A percentile compares a stretch with the other conserved stretches of the same genome.
Conservation (phyloP, 1,140 invertebrate species). For the Drosophila jambulina region DNA sequence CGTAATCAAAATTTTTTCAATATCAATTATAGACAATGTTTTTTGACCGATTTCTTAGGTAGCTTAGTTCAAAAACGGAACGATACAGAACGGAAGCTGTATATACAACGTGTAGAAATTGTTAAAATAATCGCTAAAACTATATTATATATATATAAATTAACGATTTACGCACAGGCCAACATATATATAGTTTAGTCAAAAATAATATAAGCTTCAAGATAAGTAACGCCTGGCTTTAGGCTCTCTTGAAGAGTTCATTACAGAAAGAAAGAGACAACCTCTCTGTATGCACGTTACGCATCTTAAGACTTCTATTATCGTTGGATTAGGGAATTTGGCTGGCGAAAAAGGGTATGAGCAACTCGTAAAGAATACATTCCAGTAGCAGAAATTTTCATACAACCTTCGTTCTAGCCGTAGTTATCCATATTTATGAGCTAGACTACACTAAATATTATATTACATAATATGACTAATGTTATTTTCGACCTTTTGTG, state of each 20-base stretch:
- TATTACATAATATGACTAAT: constrained; percentile 24
- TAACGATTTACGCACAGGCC: constrained; percentile 48
- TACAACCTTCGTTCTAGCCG: constrained; percentile 63
- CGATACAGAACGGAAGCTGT: constrained; percentile 14
- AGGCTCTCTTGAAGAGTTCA: too few species aligned
- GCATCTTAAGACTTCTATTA: neutral
- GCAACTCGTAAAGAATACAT: constrained; percentile 55
- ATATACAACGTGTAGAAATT: constrained; percentile 26
- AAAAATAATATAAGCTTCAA: neutral
- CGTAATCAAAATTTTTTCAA: constrained; percentile 65
- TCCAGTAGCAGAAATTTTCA: constrained; percentile 75
- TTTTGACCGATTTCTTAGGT: constrained; percentile 46
- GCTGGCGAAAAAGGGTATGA: constrained; percentile 26
- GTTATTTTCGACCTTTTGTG: constrained; percentile 44
- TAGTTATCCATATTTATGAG: constrained; percentile 48
- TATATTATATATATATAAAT: constrained; percentile 20
- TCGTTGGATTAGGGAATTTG: constrained; percentile 6
- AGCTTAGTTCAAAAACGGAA: constrained; percentile 28
- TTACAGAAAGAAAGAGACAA: too few species aligned
- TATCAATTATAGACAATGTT: constrained; percentile 40
- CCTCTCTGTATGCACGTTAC: neutral
- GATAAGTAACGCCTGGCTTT: neutral
- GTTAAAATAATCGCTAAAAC: constrained; percentile 28
- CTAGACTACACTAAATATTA: constrained; percentile 21
- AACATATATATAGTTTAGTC: constrained; percentile 32